Base-by-base conservation (phyloP, 2,113 vertebrate genomes). In the Mustela lutreola region DNA sequence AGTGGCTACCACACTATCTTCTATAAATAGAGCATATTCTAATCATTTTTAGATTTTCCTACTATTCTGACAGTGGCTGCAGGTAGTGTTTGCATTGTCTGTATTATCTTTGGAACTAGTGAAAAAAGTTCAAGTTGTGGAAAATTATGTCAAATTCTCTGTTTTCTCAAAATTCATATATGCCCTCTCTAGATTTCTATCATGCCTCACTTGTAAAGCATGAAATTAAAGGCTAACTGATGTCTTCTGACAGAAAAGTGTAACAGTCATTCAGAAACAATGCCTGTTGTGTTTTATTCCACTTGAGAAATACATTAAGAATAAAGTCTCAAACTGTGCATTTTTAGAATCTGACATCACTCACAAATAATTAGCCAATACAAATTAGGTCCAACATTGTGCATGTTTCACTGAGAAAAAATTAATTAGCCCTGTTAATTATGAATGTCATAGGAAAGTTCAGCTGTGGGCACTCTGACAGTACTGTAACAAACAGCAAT, bases 341-440 rank as follows among this genome's bases (percentile, higher is more conserved):
- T 86, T 93, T 67, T 91, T n/a, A 96, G 60, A 33, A 60, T 79
- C 26, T 93, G 65, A 95, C 42, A 89, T 91, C 24, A 94, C 39
- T 96, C 28, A 82, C 33, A 91, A 94, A 93, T 22, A 95, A 89
- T 87, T 82, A 97, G 70, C 26, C 56, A 73, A 80, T 70, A 93
- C 31, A 85, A 96, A 73, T 89, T 81, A 96, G 22, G 65, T 82
- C 71, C 22, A 96, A 91, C 39, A 71, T n/a, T 97, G 62, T 88
- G 24, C 94, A 75, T 78, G 45, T 91, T 86, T 96, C 50, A 58
- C 91, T 89, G 78, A 91, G 76, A 76, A 93, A 93, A 36, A 62
- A 80, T 22, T 2, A 42, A 60, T 90, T 8, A 76, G 50, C 56
- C 50, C 22, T 50, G n/a, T 56, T 95, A 83, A 39, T 10, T 83